Conservation (phyloP, 2,888 invertebrate species). For the Pherbina coryleti region DNA sequence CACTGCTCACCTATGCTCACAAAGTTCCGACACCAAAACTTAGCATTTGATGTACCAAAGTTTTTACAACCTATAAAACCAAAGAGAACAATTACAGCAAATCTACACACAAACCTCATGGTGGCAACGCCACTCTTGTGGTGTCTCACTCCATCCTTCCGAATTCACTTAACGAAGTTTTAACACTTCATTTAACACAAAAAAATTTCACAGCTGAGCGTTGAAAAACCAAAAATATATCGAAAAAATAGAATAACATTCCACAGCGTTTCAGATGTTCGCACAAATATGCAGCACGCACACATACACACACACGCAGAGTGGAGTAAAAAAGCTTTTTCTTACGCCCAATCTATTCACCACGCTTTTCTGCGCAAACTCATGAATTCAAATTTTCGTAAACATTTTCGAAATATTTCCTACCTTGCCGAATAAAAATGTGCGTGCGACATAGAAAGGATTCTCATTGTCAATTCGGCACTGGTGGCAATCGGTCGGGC, state of each 20-base stretch:
- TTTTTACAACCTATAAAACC: not conserved
- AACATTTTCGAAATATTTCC: not conserved
- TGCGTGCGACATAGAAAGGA: not conserved
- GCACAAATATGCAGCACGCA: conserved; percentile 4
- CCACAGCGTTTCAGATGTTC: conserved; percentile 5
- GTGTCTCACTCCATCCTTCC: not conserved
- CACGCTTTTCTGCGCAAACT: not conserved
- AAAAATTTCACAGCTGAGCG: conserved; percentile 33
- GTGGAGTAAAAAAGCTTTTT: not conserved
- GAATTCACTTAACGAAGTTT: conserved; percentile 15
- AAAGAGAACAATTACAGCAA: not conserved
- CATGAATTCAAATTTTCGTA: not conserved
- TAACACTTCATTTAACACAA: conserved; percentile 42
- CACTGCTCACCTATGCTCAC: too few species aligned
- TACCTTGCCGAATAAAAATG: conserved; percentile 20
- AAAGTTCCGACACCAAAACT: too few species aligned
- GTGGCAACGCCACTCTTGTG: conserved; percentile 13
- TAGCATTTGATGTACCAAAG: too few species aligned
- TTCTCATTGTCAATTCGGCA: conserved; percentile 60
- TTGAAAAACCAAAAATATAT: conserved; percentile 21
- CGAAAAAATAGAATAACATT: not conserved
- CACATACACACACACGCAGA: conserved; percentile 8
- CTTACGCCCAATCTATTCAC: not conserved
- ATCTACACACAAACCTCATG: not conserved
- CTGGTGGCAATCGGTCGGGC: conserved; percentile 55